Percentiles rank a stretch among this genome's conserved stretches.
Evolutionary conservation across 1,140 invertebrate genomes (phyloP).

Genomic region (Limonius californicus): DNA sequence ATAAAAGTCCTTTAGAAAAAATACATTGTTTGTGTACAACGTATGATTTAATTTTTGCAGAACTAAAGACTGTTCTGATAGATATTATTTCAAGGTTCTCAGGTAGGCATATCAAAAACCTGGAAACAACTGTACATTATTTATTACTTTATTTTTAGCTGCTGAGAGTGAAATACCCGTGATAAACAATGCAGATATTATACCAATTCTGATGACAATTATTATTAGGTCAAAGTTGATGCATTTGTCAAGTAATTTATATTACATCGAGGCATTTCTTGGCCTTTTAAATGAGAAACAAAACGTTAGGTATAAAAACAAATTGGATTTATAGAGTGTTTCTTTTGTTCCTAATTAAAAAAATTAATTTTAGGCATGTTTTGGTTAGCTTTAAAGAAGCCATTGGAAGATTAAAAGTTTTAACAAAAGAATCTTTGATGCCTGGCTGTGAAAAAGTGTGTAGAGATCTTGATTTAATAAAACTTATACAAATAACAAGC

Average conservation of each 20-base stretch:
- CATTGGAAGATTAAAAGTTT: constrained; percentile 15
- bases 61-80: constrained; percentile 38
- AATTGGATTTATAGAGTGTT: background rate
- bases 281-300: constrained; percentile 23
- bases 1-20: constrained; percentile 38
- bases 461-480: constrained; percentile 21
- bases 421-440: constrained; percentile 12
- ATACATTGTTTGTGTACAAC: constrained; percentile 35
- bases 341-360: constrained; percentile 9
- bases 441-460: constrained; percentile 10
- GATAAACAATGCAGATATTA: constrained; percentile 37
- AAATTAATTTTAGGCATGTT: constrained; percentile 21
- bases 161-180: constrained; percentile 37
- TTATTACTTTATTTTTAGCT: too few relatives aligned
- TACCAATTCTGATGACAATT: constrained; percentile 33
- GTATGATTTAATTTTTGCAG: constrained; percentile 41
- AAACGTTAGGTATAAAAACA: constrained; percentile 19
- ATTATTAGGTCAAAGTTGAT: constrained; percentile 37
- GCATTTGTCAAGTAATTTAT: constrained; percentile 36
- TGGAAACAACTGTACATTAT: too few relatives aligned
- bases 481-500: constrained; percentile 20
- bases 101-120: too few relatives aligned
- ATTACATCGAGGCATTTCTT: constrained; percentile 35
- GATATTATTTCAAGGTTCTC: constrained; percentile 35
- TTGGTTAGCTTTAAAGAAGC: constrained; percentile 22